Evolutionary conservation across 2,888 invertebrate species (phyloP), one percentile per base, ranked within the genome.

Genomic region (Sarcophaga variegata): DNA sequence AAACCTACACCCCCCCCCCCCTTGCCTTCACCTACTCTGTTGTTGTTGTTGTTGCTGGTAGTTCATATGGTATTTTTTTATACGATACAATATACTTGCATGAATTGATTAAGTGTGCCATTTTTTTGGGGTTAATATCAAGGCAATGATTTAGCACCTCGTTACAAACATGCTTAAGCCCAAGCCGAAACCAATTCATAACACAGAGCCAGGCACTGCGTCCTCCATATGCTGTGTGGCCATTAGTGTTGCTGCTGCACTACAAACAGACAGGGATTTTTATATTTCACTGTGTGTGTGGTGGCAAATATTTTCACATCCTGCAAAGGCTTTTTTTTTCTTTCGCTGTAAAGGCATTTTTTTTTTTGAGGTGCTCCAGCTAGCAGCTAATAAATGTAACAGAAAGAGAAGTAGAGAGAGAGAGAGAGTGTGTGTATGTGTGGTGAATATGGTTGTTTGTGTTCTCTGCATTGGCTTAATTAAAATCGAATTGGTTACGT

Each of bases 61-160:
- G 49, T 17, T 63, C 22, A n/a, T 54, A 17, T 17, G 54, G 14
- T 74, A 47, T 69, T 70, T 45, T 54, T 62, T 70, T 27, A 20
- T 60, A 54, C 59, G 70, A 64, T 72, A 54, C 54, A 37, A 64
- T 77, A 64, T 77, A 83, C 80, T 88, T 88, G 84, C 72, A 22
- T 72, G 90, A 92, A 92, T 92, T 92, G 92, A 92, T 92, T 92
- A 92, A 92, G 92, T 92, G 91, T 90, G 90, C 91, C 90, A 91
- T 92, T 91, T 90, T 37, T 91, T 92, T 92, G 90, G 92, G 92
- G 92, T 92, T 92, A 92, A 91, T 92, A 92, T 92, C 92, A 91
- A 88, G 89, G 91, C 92, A 92, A 92, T 92, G 92, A 92, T 92
- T 92, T 92, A 92, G 91, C 91, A 92, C 91, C 92, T 92, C 91